Conservation (phyloP, 2,797 vertebrate genomes). For the Manis javanica region DNA sequence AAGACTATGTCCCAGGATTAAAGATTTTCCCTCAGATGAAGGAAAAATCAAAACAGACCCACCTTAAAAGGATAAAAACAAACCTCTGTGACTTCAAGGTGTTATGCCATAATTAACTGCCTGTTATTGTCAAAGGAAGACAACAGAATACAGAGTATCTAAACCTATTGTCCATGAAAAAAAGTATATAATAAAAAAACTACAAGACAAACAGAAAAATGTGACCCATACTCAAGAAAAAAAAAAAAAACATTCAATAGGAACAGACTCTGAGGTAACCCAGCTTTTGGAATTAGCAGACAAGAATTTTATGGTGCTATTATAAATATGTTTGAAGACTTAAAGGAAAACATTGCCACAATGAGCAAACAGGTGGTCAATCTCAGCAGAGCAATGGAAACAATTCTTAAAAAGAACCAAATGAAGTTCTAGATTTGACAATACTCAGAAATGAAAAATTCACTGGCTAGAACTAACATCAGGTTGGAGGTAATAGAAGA, state of each 20-base stretch:
- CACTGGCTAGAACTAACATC: not conserved
- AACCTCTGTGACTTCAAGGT: not conserved
- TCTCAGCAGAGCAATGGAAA: not conserved
- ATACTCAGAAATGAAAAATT: not conserved
- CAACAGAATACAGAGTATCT: not conserved
- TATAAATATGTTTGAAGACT: not conserved
- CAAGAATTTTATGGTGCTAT: not conserved
- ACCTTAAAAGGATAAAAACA: not conserved
- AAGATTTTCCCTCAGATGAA: not conserved
- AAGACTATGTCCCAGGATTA: not conserved
- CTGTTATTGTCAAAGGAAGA: not conserved
- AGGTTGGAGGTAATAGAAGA: not conserved
- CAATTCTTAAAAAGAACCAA: not conserved
- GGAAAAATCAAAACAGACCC: not conserved
- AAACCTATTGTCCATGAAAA: not conserved
- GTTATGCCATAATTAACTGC: not conserved
- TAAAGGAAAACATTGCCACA: slow-evolving; percentile 10
- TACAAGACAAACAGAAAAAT: not conserved
- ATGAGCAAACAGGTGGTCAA: not conserved
- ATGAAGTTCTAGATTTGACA: not conserved
- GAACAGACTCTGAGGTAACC: not conserved
- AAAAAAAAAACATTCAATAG: not conserved
- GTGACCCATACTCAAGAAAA: not conserved
- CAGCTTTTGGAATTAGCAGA: not conserved
- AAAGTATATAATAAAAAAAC: not conserved